Percentiles rank a stretch among this genome's conserved stretches.
phyloP scores from a whole-genome alignment of 2,888 invertebrate species.

The Drosophila eohydei region DNA sequence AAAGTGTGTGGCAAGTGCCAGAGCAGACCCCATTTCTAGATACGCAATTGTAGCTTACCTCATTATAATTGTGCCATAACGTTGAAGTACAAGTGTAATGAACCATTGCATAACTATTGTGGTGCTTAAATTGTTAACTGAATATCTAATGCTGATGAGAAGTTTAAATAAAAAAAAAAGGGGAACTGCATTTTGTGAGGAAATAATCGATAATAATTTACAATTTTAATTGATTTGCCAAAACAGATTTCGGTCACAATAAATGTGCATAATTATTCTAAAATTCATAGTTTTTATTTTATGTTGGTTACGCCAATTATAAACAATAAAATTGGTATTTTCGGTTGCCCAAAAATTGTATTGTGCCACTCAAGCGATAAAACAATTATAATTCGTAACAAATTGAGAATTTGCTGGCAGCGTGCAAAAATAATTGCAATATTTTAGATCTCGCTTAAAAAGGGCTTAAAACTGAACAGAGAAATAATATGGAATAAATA shows the following conservation, averaged over 20 bases:
- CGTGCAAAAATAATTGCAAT: slow-evolving; percentile 21
- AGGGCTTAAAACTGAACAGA: neutral
- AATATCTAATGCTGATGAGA: slow-evolving; percentile 30
- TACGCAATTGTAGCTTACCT: slow-evolving; percentile 8
- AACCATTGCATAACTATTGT: slow-evolving; percentile 23
- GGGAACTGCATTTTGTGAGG: neutral
- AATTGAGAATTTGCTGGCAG: slow-evolving; percentile 23
- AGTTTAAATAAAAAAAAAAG: slow-evolving; percentile 19
- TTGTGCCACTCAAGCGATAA: slow-evolving; percentile 42
- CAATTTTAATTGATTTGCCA: slow-evolving; percentile 66
- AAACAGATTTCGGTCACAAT: slow-evolving; percentile 45
- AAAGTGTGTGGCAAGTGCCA: slow-evolving; percentile 42
- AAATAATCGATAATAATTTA: slow-evolving; percentile 56
- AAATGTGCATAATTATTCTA: slow-evolving; percentile 11
- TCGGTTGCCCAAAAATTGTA: slow-evolving; percentile 16
- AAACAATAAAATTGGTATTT: slow-evolving; percentile 43
- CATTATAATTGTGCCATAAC: slow-evolving; percentile 45
- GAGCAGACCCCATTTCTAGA: neutral
- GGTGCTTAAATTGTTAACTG: slow-evolving; percentile 21
- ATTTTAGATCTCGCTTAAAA: neutral
- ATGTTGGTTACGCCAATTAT: slow-evolving; percentile 36
- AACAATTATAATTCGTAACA: slow-evolving; percentile 40
- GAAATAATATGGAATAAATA: neutral
- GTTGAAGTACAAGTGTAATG: slow-evolving; percentile 30
- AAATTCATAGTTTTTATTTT: neutral